A percentile compares a stretch with the other conserved stretches of the same genome.
phyloP scores from a whole-genome alignment of 2,113 vertebrate species.

The Tringa solitaria region DNA sequence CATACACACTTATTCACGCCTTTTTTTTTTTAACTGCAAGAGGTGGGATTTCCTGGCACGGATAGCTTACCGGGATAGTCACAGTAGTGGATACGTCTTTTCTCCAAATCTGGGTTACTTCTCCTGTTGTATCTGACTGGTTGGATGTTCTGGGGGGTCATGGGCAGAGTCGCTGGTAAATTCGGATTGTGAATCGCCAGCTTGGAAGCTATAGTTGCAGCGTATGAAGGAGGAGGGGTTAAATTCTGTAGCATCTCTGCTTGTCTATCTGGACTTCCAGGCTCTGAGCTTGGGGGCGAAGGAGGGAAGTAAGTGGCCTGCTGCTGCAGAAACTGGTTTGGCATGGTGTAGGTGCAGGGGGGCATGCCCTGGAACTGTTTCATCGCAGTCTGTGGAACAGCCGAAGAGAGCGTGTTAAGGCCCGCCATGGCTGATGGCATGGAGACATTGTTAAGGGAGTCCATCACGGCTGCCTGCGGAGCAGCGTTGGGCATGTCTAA shows the following conservation, averaged over 20 bases:
- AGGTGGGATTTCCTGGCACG: neutral
- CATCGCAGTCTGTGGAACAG: conserved; percentile 76
- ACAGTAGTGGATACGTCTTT: conserved; percentile 95
- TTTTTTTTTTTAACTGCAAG: neutral
- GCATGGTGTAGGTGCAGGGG: conserved; percentile 78
- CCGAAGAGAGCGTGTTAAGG: conserved; percentile 77
- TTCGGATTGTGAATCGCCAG: conserved; percentile 81
- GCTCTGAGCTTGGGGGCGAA: conserved; percentile 93
- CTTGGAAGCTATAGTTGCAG: conserved; percentile 92
- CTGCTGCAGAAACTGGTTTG: conserved; percentile 78
- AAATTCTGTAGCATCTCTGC: conserved; percentile 90
- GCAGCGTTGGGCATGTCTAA: conserved; percentile 83
- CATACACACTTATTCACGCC: neutral
- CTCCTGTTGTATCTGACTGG: conserved; percentile 86
- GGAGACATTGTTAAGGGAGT: conserved; percentile 76
- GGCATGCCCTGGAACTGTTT: conserved; percentile 81
- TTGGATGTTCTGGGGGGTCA: conserved; percentile 76
- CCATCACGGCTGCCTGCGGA: conserved; percentile 79
- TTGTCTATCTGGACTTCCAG: conserved; percentile 90
- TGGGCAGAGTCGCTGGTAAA: conserved; percentile 77
- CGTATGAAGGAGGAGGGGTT: conserved; percentile 91
- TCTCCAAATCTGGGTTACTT: conserved; percentile 95
- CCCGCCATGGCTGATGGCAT: conserved; percentile 79
- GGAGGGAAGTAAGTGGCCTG: conserved; percentile 89
- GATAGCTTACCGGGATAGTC: conserved; percentile 85